A percentile compares a stretch with the other conserved stretches of the same genome.
phyloP scores from a whole-genome alignment of 2,888 invertebrate species.

The Drosophila macrospina region DNA sequence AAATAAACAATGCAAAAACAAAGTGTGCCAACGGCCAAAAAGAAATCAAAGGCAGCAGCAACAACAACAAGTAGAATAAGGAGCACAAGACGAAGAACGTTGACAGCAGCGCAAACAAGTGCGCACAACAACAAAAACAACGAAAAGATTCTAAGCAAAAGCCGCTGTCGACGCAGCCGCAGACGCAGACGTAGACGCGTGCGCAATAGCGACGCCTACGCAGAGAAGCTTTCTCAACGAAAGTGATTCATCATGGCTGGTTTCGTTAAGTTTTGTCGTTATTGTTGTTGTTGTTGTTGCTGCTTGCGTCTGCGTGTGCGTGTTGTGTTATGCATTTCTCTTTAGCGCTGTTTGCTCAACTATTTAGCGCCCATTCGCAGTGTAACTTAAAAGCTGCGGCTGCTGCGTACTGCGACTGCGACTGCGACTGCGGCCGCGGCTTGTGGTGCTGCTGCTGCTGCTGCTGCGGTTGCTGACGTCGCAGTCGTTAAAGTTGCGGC shows the following conservation, averaged over 20 bases:
- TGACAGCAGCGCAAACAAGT: conserved; percentile 27
- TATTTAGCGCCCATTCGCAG: conserved; percentile 60
- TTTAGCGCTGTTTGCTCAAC: conserved; percentile 55
- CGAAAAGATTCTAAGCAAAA: conserved; percentile 36
- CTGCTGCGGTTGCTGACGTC: conserved; percentile 11
- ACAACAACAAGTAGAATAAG: conserved; percentile 42
- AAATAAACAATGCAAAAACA: conserved; percentile 38
- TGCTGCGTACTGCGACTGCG: conserved; percentile 11
- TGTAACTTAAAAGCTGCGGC: conserved; percentile 17
- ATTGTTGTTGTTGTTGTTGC: conserved; percentile 1
- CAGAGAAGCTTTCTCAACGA: conserved; percentile 78
- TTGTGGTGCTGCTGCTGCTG: conserved; percentile 5
- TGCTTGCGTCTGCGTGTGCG: conserved; percentile 13
- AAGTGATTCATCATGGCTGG: conserved; percentile 73
- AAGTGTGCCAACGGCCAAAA: conserved; percentile 72
- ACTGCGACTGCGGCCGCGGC: conserved; percentile 3
- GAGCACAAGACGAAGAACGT: background rate
- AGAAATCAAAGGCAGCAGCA: conserved; percentile 67
- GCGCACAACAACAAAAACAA: conserved; percentile 31
- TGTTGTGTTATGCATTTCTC: conserved; percentile 74
- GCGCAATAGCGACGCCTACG: conserved; percentile 58
- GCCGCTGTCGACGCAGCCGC: conserved; percentile 11
- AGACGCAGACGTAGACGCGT: conserved; percentile 20
- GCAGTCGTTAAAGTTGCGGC: background rate
- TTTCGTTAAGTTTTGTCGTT: conserved; percentile 36